phyloP scores from a whole-genome alignment of 92 coral and sea anemone species.

The Heteractis magnifica region DNA sequence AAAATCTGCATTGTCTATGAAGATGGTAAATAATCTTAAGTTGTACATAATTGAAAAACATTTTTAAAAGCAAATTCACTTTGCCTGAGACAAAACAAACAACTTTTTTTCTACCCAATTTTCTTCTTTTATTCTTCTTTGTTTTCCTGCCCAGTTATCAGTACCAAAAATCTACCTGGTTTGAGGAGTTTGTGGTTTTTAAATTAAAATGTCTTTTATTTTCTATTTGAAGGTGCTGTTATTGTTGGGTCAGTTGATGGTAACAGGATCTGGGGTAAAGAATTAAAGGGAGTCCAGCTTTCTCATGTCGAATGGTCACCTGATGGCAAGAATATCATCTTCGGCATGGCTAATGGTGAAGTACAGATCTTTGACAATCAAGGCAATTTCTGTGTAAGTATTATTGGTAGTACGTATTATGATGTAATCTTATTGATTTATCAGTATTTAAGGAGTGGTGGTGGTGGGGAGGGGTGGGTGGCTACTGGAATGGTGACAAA shows the following conservation, averaged over 20 bases:
- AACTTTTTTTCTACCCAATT: no score
- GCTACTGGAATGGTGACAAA: no score
- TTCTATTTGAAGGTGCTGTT: constrained; percentile 73
- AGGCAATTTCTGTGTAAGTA: constrained; percentile 94
- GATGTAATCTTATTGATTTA: no score
- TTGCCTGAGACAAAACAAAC: no score
- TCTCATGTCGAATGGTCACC: constrained; percentile 96
- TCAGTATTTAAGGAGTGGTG: no score
- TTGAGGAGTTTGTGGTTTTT: background rate
- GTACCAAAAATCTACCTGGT: no score
- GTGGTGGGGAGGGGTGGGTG: no score
- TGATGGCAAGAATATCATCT: constrained; percentile 93
- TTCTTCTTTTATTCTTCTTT: no score
- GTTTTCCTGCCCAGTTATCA: background rate
- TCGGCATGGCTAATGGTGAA: constrained; percentile 97
- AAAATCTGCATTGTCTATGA: constrained; percentile 97
- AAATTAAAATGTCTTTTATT: background rate
- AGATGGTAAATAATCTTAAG: constrained; percentile 63
- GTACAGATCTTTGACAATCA: constrained; percentile 92
- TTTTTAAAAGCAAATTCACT: background rate
- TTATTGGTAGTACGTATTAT: background rate
- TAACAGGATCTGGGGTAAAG: constrained; percentile 98
- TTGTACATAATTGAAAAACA: background rate
- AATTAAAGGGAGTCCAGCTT: constrained; percentile 83
- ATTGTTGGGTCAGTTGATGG: constrained; percentile 98